Conservation (phyloP, 2,797 vertebrate genomes). For the Acanthiza pusilla region DNA sequence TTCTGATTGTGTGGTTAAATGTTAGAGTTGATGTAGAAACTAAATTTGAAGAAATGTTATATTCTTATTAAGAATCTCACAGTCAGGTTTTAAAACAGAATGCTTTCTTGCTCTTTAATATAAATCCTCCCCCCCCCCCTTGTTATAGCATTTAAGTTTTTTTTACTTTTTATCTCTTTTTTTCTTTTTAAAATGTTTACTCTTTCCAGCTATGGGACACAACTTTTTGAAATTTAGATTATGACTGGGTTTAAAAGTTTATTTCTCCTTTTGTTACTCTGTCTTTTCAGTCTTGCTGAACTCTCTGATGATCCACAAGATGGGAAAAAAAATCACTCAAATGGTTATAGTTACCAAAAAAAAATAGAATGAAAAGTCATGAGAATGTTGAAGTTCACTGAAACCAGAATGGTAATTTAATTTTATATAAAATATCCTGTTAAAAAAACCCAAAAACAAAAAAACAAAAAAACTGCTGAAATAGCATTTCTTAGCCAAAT, state of each 20-base stretch:
- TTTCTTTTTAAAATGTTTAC: not conserved
- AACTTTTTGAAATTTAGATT: not conserved
- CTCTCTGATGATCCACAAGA: not conserved
- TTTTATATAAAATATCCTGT: not conserved
- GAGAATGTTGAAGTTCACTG: not conserved
- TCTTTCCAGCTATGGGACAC: not conserved
- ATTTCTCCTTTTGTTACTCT: not conserved
- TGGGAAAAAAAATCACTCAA: not conserved
- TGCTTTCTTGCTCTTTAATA: not conserved
- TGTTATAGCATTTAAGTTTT: not conserved
- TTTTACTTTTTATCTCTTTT: not conserved
- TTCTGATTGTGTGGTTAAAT: not conserved
- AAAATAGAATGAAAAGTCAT: not conserved
- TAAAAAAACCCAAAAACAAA: no score
- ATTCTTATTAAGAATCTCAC: not conserved
- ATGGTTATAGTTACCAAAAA: not conserved
- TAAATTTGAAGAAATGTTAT: not conserved
- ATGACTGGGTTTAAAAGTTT: not conserved
- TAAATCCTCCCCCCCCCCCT: rapidly evolving
- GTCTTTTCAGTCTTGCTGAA: not conserved
- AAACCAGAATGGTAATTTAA: not conserved
- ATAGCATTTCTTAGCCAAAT: not conserved
- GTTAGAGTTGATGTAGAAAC: not conserved
- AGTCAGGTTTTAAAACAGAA: not conserved
- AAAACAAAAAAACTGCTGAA: not conserved